Evolutionary conservation across 2,113 vertebrate genomes (phyloP).

Genomic region (Egretta garzetta): DNA sequence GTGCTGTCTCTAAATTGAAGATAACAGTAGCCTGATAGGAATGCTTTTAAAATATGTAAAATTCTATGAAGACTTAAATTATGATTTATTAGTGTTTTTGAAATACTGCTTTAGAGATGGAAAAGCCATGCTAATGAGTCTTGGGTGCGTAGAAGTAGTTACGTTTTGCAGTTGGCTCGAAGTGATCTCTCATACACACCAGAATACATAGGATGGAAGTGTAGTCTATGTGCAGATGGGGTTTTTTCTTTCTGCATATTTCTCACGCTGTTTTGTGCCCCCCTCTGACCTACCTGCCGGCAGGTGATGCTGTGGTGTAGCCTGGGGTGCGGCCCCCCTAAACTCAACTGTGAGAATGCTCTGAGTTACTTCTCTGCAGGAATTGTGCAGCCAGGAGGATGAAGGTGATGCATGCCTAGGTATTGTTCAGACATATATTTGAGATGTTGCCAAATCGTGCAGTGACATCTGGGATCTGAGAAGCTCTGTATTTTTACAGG

Average conservation of each 20-base stretch:
- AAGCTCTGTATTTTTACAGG: background rate
- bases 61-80: constrained; percentile 6
- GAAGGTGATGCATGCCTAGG: background rate
- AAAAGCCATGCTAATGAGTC: background rate
- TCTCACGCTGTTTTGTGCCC: background rate
- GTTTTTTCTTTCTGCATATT: background rate
- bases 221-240: background rate
- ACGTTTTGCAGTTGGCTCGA: background rate
- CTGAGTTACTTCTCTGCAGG: background rate
- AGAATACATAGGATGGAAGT: background rate
- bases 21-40: constrained; percentile 29
- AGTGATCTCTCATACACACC: background rate
- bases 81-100: constrained; percentile 4
- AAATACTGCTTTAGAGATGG: constrained; percentile 9
- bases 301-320: too few species aligned
- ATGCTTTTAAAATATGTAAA: constrained; percentile 33
- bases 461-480: background rate
- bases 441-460: background rate
- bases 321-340: background rate
- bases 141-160: background rate
- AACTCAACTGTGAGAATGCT: background rate
- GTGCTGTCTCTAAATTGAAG: constrained; percentile 22
- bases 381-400: background rate
- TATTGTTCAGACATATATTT: background rate
- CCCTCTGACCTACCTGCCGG: background rate